A percentile compares a stretch with the other conserved stretches of the same genome.
These are phyloP conservation scores for Eucidaris tribuloides DNA, from an alignment of 35 echinoderm and acorn worm genomes.

Conservation along the genomic window DNA sequence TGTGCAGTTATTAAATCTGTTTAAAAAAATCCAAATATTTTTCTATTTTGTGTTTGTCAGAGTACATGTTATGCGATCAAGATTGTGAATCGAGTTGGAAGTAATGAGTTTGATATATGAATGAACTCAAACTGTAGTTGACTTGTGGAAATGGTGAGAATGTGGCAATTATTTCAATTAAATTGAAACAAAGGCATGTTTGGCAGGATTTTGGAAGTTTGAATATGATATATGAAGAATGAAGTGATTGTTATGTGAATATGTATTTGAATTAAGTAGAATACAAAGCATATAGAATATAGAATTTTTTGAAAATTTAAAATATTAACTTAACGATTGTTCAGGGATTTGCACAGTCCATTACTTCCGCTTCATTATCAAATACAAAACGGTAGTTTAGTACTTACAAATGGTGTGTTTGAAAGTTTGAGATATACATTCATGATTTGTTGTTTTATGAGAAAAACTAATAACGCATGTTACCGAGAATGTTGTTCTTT, in stretches of 20 bases:
- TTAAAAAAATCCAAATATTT: not conserved
- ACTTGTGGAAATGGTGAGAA: not conserved
- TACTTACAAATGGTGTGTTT: too few species aligned
- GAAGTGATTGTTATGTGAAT: not conserved
- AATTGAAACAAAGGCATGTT: not conserved
- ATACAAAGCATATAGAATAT: too few species aligned
- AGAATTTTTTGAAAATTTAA: too few species aligned
- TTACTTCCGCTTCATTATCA: too few species aligned
- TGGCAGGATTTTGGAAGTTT: not conserved
- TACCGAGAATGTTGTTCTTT: too few species aligned
- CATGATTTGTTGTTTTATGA: too few species aligned
- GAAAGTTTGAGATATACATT: too few species aligned
- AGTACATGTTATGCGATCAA: not conserved
- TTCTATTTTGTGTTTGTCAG: not conserved
- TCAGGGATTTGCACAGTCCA: too few species aligned
- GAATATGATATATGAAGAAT: not conserved
- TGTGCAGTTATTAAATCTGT: not conserved
- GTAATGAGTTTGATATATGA: not conserved
- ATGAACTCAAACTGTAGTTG: not conserved
- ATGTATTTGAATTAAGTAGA: not conserved
- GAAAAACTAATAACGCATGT: too few species aligned
- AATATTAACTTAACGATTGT: too few species aligned
- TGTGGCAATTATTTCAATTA: not conserved
- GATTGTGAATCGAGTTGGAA: not conserved
- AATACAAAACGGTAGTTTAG: too few species aligned